A percentile compares a stretch with the other conserved stretches of the same genome.
phyloP scores from a whole-genome alignment of 2,888 invertebrate genomes.

The Rhaphigaster nebulosa region DNA sequence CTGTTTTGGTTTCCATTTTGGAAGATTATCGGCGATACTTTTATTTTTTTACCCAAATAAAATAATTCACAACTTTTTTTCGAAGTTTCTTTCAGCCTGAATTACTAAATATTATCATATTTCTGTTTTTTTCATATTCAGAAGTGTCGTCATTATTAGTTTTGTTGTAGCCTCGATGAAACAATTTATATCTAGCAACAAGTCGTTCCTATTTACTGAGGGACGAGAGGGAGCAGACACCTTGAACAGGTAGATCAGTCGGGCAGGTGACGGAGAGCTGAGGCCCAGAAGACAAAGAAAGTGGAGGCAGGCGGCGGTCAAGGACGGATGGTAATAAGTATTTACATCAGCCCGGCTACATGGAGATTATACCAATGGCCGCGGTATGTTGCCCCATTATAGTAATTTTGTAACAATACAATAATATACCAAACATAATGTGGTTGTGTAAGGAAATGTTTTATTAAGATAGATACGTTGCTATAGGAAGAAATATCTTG shows the following conservation, averaged over 20 bases:
- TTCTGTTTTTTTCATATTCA: background rate
- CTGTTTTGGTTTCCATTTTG: too few relatives aligned
- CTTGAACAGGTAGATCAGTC: background rate
- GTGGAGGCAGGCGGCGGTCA: slow-evolving; percentile 11
- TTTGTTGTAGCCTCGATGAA: background rate
- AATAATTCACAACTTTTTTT: too few relatives aligned
- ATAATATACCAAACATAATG: background rate
- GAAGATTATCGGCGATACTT: too few relatives aligned
- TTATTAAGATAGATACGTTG: background rate
- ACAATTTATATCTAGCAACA: background rate
- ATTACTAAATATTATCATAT: background rate
- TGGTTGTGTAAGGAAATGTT: background rate
- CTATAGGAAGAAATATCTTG: too few relatives aligned
- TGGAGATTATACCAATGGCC: background rate
- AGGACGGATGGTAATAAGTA: slow-evolving; percentile 36
- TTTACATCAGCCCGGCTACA: background rate
- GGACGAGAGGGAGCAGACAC: background rate
- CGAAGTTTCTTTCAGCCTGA: too few relatives aligned
- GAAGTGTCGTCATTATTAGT: background rate
- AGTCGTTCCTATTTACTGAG: background rate
- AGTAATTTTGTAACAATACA: background rate
- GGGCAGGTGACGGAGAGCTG: background rate
- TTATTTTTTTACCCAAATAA: too few relatives aligned
- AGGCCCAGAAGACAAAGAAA: slow-evolving; percentile 1
- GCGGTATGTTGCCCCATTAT: background rate